Conservation (phyloP, 1,140 invertebrate species). For the Wiebesia pumilae region DNA sequence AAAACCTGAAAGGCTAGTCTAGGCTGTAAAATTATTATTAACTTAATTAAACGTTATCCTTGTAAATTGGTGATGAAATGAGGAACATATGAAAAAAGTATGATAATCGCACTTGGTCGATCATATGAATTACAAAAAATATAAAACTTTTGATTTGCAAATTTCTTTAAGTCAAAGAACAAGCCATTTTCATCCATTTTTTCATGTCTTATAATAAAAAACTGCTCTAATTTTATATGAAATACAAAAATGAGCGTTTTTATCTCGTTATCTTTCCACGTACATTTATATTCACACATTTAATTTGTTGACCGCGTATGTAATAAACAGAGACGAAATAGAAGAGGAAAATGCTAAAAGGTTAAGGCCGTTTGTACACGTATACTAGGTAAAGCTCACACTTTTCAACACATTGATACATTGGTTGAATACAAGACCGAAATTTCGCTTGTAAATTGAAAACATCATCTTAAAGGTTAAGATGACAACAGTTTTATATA, state of each 20-base stretch:
- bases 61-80: constrained; percentile 17
- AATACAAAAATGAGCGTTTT: neutral
- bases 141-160: neutral
- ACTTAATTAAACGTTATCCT: constrained; percentile 23
- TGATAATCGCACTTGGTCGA: neutral
- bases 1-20: constrained; percentile 25
- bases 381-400: constrained; percentile 58
- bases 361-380: constrained; percentile 31
- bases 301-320: constrained; percentile 45
- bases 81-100: neutral
- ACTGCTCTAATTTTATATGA: neutral
- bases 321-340: constrained; percentile 30
- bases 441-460: neutral
- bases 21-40: constrained; percentile 45
- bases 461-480: neutral
- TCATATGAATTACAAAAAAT: neutral
- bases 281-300: constrained; percentile 24
- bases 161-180: neutral
- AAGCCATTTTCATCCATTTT: too few species aligned
- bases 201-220: neutral
- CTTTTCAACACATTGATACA: constrained; percentile 72
- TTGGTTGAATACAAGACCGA: constrained; percentile 52
- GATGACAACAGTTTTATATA: neutral
- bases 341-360: neutral
- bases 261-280: neutral